Conservation (phyloP, 2,888 invertebrate species). For the Ligdia adustata region DNA sequence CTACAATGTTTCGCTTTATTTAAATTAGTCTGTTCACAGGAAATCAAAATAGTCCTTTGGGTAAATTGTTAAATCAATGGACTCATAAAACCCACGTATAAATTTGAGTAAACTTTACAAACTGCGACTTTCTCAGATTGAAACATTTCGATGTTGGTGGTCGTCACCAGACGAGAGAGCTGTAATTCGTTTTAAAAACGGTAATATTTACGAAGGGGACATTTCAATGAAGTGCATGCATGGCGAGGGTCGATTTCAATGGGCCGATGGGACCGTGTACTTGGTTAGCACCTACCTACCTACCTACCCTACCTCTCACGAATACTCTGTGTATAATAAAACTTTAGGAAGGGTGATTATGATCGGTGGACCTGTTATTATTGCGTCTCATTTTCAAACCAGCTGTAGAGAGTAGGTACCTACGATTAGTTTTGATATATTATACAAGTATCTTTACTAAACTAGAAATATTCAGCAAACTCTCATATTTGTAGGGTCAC, state of each 20-base stretch:
- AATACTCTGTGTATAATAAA: neutral
- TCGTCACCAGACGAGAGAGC: constrained; percentile 71
- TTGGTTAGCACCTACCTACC: constrained; percentile 55
- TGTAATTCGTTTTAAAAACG: constrained; percentile 80
- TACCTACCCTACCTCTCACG: constrained; percentile 28
- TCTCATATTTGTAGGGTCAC: constrained; percentile 73
- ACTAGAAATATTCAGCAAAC: too few relatives aligned
- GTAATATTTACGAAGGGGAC: constrained; percentile 82
- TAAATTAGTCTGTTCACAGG: too few relatives aligned
- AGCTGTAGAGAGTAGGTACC: neutral
- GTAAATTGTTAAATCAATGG: too few relatives aligned
- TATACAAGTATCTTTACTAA: too few relatives aligned
- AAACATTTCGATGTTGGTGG: constrained; percentile 56
- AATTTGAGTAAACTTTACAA: too few relatives aligned
- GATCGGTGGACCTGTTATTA: constrained; percentile 4
- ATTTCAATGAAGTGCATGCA: constrained; percentile 83
- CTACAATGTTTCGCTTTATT: too few relatives aligned
- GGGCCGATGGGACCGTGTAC: constrained; percentile 84
- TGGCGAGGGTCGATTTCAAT: constrained; percentile 82
- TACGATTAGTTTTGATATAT: too few relatives aligned
- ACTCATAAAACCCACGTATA: too few relatives aligned
- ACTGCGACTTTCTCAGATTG: constrained; percentile 47
- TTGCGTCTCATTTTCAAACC: constrained; percentile 5
- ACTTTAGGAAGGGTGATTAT: constrained; percentile 6
- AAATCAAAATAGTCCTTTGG: too few relatives aligned